phyloP scores from a whole-genome alignment of 2,888 invertebrate genomes.

The Athrips mouffetella region DNA sequence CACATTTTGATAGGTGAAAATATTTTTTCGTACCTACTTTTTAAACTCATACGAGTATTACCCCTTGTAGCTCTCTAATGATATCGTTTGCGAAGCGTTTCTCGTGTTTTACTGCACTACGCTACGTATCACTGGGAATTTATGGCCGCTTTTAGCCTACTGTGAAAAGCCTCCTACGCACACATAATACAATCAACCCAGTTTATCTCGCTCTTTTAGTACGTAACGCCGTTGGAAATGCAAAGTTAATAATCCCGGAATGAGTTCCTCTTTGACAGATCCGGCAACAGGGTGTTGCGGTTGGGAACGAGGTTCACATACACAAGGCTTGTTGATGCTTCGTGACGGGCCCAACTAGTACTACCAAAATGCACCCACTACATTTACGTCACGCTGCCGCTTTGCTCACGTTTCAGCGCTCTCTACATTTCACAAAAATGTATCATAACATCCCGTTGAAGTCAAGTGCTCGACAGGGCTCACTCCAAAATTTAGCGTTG shows the following conservation, averaged over 20 bases:
- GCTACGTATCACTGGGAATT: constrained; percentile 14
- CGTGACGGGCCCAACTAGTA: constrained; percentile 3
- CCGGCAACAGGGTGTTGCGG: neutral
- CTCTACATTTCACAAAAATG: too few species aligned
- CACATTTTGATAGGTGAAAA: too few species aligned
- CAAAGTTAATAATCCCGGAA: constrained; percentile 5
- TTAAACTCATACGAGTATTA: too few species aligned
- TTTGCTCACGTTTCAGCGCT: too few species aligned
- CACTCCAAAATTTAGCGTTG: too few species aligned
- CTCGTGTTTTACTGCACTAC: constrained; percentile 13
- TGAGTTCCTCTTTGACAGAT: neutral
- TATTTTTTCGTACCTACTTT: too few species aligned
- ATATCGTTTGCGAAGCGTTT: constrained; percentile 26
- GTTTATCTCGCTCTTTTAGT: neutral
- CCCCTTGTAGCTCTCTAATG: constrained; percentile 12
- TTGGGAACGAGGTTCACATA: neutral
- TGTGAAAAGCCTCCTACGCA: constrained; percentile 7
- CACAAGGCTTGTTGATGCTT: neutral
- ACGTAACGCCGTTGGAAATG: neutral
- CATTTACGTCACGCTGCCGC: too few species aligned
- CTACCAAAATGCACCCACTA: neutral
- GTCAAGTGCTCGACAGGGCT: too few species aligned
- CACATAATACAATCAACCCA: neutral
- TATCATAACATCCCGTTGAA: too few species aligned
- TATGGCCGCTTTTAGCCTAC: constrained; percentile 5